These are phyloP conservation scores for Nomada goodeniana DNA, from an alignment of 2,888 invertebrate genomes.

Conservation along the genomic window DNA sequence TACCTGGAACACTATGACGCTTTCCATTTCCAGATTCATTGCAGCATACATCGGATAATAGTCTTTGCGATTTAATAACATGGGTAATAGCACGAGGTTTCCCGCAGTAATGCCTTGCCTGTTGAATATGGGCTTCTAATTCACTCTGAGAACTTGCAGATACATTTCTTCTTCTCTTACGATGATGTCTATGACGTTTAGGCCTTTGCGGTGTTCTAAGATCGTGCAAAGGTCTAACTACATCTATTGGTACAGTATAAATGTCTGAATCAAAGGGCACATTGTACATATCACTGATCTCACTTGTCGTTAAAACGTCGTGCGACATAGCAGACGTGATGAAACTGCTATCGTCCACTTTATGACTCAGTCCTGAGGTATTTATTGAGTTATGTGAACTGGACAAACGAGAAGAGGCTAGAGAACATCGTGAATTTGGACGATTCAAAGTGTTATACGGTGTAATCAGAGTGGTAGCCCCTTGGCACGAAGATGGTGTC, in stretches of 20 bases:
- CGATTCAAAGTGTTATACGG: constrained; percentile 84
- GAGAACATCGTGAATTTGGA: constrained; percentile 91
- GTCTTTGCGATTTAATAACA: constrained; percentile 82
- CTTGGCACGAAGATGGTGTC: constrained; percentile 85
- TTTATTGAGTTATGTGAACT: constrained; percentile 92
- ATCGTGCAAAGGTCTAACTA: constrained; percentile 87
- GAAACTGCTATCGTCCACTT: constrained; percentile 93
- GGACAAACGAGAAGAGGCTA: constrained; percentile 91
- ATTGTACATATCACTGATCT: constrained; percentile 93
- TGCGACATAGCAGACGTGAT: constrained; percentile 96
- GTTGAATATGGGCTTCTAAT: constrained; percentile 82
- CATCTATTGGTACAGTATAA: constrained; percentile 94
- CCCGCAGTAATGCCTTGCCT: constrained; percentile 81
- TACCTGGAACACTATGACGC: constrained; percentile 89
- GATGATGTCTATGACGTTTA: constrained; percentile 83
- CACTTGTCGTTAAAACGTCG: constrained; percentile 91
- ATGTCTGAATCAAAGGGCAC: constrained; percentile 95
- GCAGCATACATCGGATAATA: constrained; percentile 81
- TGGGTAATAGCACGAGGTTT: constrained; percentile 82
- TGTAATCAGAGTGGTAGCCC: constrained; percentile 80
- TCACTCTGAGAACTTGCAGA: constrained; percentile 85
- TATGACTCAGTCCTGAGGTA: constrained; percentile 87
- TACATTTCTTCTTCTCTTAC: constrained; percentile 84
- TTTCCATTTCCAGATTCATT: constrained; percentile 85
- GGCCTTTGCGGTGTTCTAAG: constrained; percentile 84